Conservation (phyloP, 1,140 invertebrate species). For the Microplitis mediator region DNA sequence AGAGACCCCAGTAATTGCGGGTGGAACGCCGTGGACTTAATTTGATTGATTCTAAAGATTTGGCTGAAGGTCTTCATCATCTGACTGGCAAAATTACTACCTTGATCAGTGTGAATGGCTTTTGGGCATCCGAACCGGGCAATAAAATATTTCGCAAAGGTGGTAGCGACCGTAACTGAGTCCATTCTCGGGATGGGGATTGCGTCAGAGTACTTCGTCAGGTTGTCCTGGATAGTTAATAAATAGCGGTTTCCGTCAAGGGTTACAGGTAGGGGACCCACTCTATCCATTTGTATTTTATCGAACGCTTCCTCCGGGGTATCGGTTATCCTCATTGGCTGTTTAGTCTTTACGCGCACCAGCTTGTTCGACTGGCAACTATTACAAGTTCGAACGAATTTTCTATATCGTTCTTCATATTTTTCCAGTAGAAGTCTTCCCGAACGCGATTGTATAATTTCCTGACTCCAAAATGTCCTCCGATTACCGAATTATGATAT, state of each 20-base stretch:
- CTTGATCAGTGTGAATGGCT: slow-evolving; percentile 45
- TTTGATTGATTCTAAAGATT: slow-evolving; percentile 39
- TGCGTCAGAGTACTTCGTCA: slow-evolving; percentile 45
- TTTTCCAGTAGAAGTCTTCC: no score
- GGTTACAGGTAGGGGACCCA: no score
- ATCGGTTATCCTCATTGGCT: no score
- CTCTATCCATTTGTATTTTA: no score
- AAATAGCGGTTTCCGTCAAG: slow-evolving; percentile 42
- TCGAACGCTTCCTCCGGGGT: no score
- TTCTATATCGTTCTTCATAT: no score
- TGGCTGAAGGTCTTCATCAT: slow-evolving; percentile 39
- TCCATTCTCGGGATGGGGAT: slow-evolving; percentile 35
- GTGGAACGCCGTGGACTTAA: slow-evolving; percentile 37
- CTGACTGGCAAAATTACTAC: no score
- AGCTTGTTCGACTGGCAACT: no score
- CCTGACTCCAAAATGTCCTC: slow-evolving; percentile 23
- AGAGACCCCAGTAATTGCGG: slow-evolving; percentile 39
- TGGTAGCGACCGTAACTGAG: slow-evolving; percentile 35
- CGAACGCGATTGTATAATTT: no score
- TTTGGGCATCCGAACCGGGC: slow-evolving; percentile 40
- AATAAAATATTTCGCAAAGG: slow-evolving; percentile 41
- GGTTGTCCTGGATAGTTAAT: slow-evolving; percentile 45
- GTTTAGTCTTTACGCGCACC: no score
- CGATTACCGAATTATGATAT: slow-evolving; percentile 28
- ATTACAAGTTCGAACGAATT: no score